Conservation (phyloP, 2,888 invertebrate species). For the Oxystoma pomonae region DNA sequence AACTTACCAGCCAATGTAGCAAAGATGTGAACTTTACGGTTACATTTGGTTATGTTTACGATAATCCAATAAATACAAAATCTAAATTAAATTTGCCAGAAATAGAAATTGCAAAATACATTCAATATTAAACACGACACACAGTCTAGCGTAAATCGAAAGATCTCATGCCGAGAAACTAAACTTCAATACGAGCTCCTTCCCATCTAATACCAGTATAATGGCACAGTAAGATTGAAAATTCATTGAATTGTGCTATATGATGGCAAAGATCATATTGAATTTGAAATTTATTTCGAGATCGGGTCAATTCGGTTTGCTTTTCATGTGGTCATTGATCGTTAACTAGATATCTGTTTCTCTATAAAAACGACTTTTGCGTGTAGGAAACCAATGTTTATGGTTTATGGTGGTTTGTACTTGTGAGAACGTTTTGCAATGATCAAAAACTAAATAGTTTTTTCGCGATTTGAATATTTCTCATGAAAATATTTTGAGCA, state of each 20-base stretch:
- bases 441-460: no score
- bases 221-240: background rate
- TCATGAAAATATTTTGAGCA: no score
- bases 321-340: background rate
- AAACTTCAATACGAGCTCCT: background rate
- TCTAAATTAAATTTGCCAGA: background rate
- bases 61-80: background rate
- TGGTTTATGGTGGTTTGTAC: no score
- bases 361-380: no score
- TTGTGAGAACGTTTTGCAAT: no score
- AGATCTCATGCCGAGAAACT: background rate
- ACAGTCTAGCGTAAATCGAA: background rate
- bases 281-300: background rate
- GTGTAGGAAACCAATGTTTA: no score
- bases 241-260: background rate
- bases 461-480: no score
- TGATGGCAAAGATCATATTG: background rate
- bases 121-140: background rate
- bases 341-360: no score
- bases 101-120: background rate
- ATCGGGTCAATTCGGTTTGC: background rate
- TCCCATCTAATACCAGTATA: background rate
- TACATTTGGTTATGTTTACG: background rate
- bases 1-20: no score
- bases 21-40: no score